These are phyloP conservation scores for Baryphthengus martii DNA, from an alignment of 2,113 vertebrate genomes.

Conservation along the genomic window DNA sequence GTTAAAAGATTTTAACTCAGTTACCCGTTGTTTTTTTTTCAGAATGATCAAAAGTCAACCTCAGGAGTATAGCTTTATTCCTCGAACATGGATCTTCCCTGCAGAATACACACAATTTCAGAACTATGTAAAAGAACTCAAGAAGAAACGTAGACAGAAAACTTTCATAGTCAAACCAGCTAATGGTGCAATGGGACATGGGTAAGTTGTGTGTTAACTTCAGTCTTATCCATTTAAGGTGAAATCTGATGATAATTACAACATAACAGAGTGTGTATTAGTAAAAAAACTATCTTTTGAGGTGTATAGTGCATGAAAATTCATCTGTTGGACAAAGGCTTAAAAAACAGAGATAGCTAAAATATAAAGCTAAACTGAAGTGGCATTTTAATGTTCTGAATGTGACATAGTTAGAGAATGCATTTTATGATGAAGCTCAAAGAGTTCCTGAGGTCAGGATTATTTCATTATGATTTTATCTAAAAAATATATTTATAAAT, in stretches of 20 bases:
- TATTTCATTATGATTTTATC: background rate
- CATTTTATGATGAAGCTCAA: background rate
- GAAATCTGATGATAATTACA: background rate
- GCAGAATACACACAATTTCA: constrained; percentile 97
- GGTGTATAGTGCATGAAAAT: background rate
- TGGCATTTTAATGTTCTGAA: background rate
- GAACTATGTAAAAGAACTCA: constrained; percentile 95
- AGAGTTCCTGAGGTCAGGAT: background rate
- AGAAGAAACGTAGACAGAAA: constrained; percentile 94
- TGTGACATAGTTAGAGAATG: background rate
- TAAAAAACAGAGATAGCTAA: background rate
- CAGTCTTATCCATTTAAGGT: background rate
- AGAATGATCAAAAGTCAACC: constrained; percentile 97
- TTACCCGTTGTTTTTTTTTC: background rate
- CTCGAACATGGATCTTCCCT: constrained; percentile 96
- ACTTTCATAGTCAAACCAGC: constrained; percentile 98
- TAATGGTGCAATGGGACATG: constrained; percentile 98
- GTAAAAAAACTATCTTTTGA: background rate
- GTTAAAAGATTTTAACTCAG: background rate
- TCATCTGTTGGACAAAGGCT: background rate
- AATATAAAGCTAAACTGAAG: background rate
- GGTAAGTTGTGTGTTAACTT: constrained; percentile 77
- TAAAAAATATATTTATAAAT: background rate
- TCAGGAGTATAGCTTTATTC: constrained; percentile 95
- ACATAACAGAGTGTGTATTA: background rate